Base-by-base conservation (phyloP, 2,113 vertebrate genomes). In the Micronycteris hirsuta region DNA sequence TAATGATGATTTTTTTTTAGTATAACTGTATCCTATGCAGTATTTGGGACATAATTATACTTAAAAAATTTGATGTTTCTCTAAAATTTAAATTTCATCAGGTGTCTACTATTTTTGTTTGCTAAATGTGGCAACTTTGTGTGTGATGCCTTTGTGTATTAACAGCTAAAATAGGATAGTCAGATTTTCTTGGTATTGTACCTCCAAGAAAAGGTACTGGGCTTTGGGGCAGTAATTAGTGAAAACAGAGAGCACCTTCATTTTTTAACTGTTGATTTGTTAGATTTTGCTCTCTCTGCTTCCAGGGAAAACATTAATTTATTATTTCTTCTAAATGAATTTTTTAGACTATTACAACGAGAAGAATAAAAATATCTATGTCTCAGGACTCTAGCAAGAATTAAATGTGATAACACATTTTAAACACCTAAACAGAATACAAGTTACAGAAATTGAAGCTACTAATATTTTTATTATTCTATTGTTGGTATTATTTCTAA, bases 381-480 rank as follows among this genome's bases (percentile, higher is more conserved):
- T 41, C 8, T 49, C 20, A 73, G 20, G n/a, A 45, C 33, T 76
- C 94, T 93, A 89, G 36, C 22, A 76, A 71, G 43, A 91, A 95
- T 52, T 77, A 78, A 90, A 74, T n/a, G 11, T 61, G 19, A 22
- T 70, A 90, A 85, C n/a, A 58, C 3, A 31, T 49, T 70, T 89
- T 65, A 91, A 82, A 68, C 24, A 92, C 20, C 3, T 74, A 20
- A 70, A 45, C 15, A 78, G 26, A 82, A 5, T 33, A 82, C 83
- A 58, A 3, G 7, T 74, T 82, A 24, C 41, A 89, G 61, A 86
- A 76, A 45, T 2, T 43, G 15, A 28, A 92, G 41, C 17, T 82
- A 41, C 58, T 78, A 81, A 85, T 95, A 58, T 74, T 91, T 67
- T 70, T 63, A 41, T 89, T 31, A 58, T 92, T 84, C 17, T 96